Percentiles rank a stretch among this genome's conserved stretches.
Evolutionary conservation across 2,113 vertebrate genomes (phyloP).

Genomic region (Phaetusa simplex): DNA sequence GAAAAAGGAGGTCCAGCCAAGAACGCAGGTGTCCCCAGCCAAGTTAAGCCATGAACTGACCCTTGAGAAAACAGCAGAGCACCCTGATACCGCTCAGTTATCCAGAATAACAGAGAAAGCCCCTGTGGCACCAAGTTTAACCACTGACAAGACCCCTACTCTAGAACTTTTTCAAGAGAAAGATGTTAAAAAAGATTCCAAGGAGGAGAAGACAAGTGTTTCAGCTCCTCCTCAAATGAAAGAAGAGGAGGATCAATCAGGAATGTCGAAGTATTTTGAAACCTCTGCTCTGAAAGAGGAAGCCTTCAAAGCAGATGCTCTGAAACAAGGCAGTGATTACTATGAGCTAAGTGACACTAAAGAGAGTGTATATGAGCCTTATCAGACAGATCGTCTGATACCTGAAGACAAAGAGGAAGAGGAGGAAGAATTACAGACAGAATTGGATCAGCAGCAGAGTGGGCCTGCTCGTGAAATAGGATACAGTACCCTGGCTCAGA

Average conservation of each 20-base stretch:
- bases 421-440: slow-evolving; percentile 54
- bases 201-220: not conserved
- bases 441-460: slow-evolving; percentile 46
- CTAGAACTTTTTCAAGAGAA: slow-evolving; percentile 60
- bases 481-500: slow-evolving; percentile 85
- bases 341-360: slow-evolving; percentile 92
- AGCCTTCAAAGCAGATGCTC: slow-evolving; percentile 62
- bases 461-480: slow-evolving; percentile 77
- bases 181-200: slow-evolving; percentile 28
- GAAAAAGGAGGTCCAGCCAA: slow-evolving; percentile 34
- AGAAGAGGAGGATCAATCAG: slow-evolving; percentile 85
- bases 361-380: slow-evolving; percentile 71
- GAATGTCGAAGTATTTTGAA: slow-evolving; percentile 98
- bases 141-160: slow-evolving; percentile 33
- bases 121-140: not conserved
- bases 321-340: slow-evolving; percentile 85
- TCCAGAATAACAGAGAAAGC: slow-evolving; percentile 18
- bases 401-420: slow-evolving; percentile 63
- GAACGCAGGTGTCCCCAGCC: not conserved
- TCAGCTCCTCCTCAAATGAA: slow-evolving; percentile 49
- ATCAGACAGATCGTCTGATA: slow-evolving; percentile 40
- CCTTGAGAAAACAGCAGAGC: slow-evolving; percentile 5
- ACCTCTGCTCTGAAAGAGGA: slow-evolving; percentile 89
- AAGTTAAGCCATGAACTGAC: slow-evolving; percentile 27
- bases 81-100: not conserved